Evolutionary conservation across 2,888 invertebrate genomes (phyloP).

Genomic region (Chaetoderma sp.): DNA sequence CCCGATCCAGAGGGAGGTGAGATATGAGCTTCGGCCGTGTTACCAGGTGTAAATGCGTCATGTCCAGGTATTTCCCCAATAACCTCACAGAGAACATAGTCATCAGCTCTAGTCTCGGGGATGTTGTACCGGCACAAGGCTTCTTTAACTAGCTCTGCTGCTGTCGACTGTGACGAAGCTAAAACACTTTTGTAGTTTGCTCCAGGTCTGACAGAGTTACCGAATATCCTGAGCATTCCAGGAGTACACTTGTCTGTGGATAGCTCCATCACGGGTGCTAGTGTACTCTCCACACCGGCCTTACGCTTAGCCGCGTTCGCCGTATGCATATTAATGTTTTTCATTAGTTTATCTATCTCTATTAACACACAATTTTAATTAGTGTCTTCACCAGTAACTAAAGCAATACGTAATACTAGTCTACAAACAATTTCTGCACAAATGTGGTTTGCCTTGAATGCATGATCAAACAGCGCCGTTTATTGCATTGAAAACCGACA

Average conservation of each 20-base stretch:
- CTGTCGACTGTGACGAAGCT: constrained; percentile 57
- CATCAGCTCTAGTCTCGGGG: constrained; percentile 37
- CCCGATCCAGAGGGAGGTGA: constrained; percentile 18
- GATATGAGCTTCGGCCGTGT: not conserved
- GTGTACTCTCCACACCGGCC: not conserved
- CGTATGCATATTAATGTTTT: too few species aligned
- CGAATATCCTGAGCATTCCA: constrained; percentile 60
- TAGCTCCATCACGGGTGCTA: constrained; percentile 43
- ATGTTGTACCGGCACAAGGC: constrained; percentile 59
- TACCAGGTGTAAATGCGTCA: not conserved
- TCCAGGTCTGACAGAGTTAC: constrained; percentile 56
- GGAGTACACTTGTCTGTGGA: constrained; percentile 59
- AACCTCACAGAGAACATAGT: constrained; percentile 63
- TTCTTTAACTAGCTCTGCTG: constrained; percentile 59
- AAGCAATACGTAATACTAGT: too few species aligned
- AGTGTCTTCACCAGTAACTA: too few species aligned
- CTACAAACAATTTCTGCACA: too few species aligned
- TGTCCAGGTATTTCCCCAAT: constrained; percentile 41
- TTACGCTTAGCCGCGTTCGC: too few species aligned
- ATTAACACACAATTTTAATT: too few species aligned
- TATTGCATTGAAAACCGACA: too few species aligned
- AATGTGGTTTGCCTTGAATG: too few species aligned
- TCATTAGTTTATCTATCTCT: too few species aligned
- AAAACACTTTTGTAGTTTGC: constrained; percentile 63
- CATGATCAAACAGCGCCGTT: too few species aligned